Conservation (phyloP, 2,113 vertebrate species). For the Sardina pilchardus region DNA sequence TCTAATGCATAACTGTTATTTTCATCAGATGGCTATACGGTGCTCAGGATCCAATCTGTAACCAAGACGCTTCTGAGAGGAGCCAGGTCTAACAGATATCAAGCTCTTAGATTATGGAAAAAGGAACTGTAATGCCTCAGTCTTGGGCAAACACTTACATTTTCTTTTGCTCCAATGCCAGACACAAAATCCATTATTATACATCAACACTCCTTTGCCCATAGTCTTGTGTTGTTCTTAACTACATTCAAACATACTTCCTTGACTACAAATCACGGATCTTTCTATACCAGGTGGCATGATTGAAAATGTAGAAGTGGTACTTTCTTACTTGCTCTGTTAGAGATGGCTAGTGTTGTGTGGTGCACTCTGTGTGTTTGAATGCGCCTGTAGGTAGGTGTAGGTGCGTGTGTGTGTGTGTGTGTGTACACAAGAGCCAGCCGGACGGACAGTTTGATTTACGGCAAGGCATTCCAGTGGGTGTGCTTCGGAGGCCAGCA, state of each 20-base stretch:
- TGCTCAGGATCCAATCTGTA: not conserved
- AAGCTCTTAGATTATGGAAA: not conserved
- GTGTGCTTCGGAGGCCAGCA: constrained; percentile 21
- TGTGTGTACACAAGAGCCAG: not conserved
- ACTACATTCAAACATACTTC: not conserved
- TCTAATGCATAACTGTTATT: not conserved
- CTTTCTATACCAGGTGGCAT: not conserved
- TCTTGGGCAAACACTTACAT: not conserved
- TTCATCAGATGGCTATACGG: not conserved
- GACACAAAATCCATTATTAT: not conserved
- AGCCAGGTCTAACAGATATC: not conserved
- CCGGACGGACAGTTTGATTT: constrained; percentile 11
- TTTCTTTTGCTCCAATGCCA: not conserved
- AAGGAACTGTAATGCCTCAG: not conserved
- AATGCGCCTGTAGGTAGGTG: not conserved
- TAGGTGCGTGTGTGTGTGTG: not conserved
- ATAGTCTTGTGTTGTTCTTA: not conserved
- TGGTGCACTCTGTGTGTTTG: not conserved
- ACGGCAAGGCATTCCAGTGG: constrained; percentile 41
- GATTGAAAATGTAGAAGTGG: not conserved
- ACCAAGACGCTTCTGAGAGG: not conserved
- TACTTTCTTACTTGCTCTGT: not conserved
- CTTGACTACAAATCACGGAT: not conserved
- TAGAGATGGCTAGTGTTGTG: not conserved
- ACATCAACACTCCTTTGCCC: not conserved